Percentiles rank a stretch among this genome's conserved stretches.
phyloP scores from a whole-genome alignment of 2,797 vertebrate species.

The Syndactyla subalaris region DNA sequence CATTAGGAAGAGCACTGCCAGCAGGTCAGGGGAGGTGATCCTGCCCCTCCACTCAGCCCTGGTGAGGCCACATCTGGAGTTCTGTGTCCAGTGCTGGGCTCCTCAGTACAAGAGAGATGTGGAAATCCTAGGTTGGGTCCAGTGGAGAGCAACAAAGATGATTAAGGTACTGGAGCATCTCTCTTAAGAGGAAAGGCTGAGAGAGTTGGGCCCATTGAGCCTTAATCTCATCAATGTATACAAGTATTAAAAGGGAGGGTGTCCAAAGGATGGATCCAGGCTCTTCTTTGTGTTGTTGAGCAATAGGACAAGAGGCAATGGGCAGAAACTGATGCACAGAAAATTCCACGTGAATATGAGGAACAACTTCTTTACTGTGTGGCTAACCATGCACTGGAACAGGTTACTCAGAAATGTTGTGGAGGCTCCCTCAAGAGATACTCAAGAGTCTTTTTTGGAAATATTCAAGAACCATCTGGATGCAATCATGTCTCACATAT shows the following conservation, averaged over 20 bases:
- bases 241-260: neutral
- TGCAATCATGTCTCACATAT: neutral
- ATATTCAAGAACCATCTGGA: neutral
- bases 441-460: neutral
- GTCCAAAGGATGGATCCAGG: neutral
- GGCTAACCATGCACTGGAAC: neutral
- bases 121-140: neutral
- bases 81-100: neutral
- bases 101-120: neutral
- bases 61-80: neutral
- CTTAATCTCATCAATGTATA: neutral
- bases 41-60: neutral
- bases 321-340: neutral
- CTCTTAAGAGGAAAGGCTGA: neutral
- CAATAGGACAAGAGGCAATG: neutral
- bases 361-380: accelerated
- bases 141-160: too few species aligned
- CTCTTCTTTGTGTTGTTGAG: neutral
- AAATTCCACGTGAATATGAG: neutral
- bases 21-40: neutral
- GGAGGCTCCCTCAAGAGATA: neutral
- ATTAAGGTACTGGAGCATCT: neutral
- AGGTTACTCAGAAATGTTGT: neutral
- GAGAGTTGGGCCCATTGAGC: neutral
- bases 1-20: neutral